Base-by-base conservation (phyloP, 2,888 invertebrate genomes). In the Cephus nigrinus region DNA sequence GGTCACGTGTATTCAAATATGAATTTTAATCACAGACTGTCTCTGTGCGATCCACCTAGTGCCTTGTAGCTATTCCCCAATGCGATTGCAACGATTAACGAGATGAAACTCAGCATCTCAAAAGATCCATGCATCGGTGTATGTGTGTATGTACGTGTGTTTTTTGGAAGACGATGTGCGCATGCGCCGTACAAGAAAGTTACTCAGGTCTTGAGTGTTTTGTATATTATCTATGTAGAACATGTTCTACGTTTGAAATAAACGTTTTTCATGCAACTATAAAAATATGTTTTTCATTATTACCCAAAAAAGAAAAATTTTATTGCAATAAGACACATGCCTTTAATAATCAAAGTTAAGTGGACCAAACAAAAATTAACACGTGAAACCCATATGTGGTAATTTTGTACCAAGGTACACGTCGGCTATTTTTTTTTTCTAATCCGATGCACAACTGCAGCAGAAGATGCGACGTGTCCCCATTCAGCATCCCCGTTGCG, bases 161-260 rank as follows among this genome's bases (percentile, higher is more conserved):
- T 55, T 55, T 55, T 55, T 55, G 55, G 75, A 82, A 75, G 68
- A 84, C 81, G 79, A 55, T 23, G 55, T 55, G 55, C 55, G 55
- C 55, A 55, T 55, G 55, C 55, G 55, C 55, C 55, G 55, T 23
- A 55, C 55, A 55, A 23, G 55, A 55, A 55, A 80, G 78, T 81
- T 82, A 84, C 83, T 85, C 85, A 87, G 85, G 85, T 87, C 84
- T 23, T 86, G 86, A 86, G 84, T 88, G 85, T 90, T 90, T 90
- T 89, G 81, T 89, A 87, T 86, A 86, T 85, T 87, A 87, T 87
- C 87, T 80, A 77, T 87, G 86, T 87, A 86, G 83, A 55, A 87
- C 82, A 82, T 89, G 86, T 84, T 89, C 86, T 89, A 88, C 86
- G 86, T 86, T 87, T 85, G 85, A 87, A 90, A 90, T 90, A 90